phyloP scores from a whole-genome alignment of 2,888 invertebrate genomes.

The Drosophila greeni region DNA sequence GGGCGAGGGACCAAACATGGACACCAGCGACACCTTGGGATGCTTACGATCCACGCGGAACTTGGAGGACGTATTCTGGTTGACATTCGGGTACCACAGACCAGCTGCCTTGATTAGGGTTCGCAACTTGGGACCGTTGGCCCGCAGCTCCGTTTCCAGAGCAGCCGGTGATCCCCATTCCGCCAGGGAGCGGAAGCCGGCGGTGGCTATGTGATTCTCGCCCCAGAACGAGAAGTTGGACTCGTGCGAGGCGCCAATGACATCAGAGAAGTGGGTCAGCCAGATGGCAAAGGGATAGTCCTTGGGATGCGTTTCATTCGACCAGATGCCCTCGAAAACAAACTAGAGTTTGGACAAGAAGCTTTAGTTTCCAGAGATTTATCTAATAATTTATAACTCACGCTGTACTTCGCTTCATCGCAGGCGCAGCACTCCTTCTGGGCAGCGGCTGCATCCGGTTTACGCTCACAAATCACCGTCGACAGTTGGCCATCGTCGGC shows the following conservation, averaged over 20 bases:
- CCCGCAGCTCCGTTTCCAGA: conserved; percentile 92
- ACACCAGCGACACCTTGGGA: conserved; percentile 91
- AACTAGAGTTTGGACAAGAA: conserved; percentile 79
- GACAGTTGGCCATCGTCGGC: conserved; percentile 92
- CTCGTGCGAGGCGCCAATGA: conserved; percentile 96
- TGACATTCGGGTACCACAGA: conserved; percentile 93
- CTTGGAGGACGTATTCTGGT: conserved; percentile 87
- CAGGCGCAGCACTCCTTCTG: conserved; percentile 92
- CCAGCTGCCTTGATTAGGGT: conserved; percentile 94
- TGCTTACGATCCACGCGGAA: conserved; percentile 92
- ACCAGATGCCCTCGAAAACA: conserved; percentile 96
- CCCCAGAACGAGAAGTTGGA: conserved; percentile 95
- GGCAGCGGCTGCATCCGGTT: conserved; percentile 80
- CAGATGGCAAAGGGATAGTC: conserved; percentile 94
- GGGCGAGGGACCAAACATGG: conserved; percentile 96
- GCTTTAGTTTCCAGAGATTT: background rate
- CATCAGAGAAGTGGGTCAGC: conserved; percentile 97
- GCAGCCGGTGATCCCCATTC: conserved; percentile 88
- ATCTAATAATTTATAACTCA: conserved; percentile 75
- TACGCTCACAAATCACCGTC: conserved; percentile 88
- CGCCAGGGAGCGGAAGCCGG: conserved; percentile 89
- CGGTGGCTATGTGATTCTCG: conserved; percentile 90
- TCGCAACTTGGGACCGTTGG: conserved; percentile 86
- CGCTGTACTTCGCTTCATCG: conserved; percentile 96
- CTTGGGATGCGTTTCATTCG: conserved; percentile 95